phyloP scores from a whole-genome alignment of 2,797 vertebrate genomes.

The Allobates femoralis region DNA sequence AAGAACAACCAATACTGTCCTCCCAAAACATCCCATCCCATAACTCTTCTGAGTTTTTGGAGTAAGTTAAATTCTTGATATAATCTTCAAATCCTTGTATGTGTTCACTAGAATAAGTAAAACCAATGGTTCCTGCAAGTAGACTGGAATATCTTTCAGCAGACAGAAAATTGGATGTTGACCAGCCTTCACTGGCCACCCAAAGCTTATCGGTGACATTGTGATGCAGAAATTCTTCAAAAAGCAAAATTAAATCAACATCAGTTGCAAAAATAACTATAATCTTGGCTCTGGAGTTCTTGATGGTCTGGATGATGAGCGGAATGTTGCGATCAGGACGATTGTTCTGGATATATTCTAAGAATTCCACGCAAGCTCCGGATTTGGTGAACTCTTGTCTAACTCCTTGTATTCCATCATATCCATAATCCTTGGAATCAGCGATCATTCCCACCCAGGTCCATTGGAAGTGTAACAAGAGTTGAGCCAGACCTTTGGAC shows the following conservation, averaged over 20 bases:
- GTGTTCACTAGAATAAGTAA: constrained; percentile 77
- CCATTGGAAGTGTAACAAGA: constrained; percentile 85
- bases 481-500: constrained; percentile 78
- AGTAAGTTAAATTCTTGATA: constrained; percentile 77
- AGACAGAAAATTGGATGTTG: constrained; percentile 82
- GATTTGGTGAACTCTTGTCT: constrained; percentile 56
- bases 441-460: constrained; percentile 85
- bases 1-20: constrained; percentile 81
- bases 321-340: constrained; percentile 71
- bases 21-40: constrained; percentile 86
- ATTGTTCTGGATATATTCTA: constrained; percentile 19
- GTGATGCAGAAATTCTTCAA: constrained; percentile 74
- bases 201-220: constrained; percentile 84
- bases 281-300: constrained; percentile 80
- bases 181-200: constrained; percentile 86
- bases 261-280: constrained; percentile 86
- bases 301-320: constrained; percentile 74
- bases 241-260: constrained; percentile 81
- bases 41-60: constrained; percentile 68
- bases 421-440: constrained; percentile 84
- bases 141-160: constrained; percentile 75
- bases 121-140: constrained; percentile 82
- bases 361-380: constrained; percentile 29
- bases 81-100: constrained; percentile 78
- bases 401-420: constrained; percentile 85